Percentiles rank a stretch among this genome's conserved stretches.
These are phyloP conservation scores for Euspilapteryx auroguttella DNA, from an alignment of 2,888 invertebrate genomes.

Conservation along the genomic window DNA sequence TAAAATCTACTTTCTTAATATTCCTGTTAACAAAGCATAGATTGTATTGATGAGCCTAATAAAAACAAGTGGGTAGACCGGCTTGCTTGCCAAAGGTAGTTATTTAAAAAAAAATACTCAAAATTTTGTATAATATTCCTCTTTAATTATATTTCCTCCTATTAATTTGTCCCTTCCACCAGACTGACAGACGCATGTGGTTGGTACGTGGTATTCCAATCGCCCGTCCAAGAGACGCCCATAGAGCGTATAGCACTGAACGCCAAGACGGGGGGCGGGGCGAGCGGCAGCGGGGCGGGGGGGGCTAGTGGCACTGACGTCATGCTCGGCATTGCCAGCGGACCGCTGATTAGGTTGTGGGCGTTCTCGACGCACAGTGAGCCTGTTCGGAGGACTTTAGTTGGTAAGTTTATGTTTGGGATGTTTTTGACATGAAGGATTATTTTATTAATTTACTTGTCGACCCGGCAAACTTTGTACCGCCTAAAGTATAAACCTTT, in stretches of 20 bases:
- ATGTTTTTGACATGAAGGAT: not conserved
- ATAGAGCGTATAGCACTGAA: conserved; percentile 94
- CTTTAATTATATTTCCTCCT: no score
- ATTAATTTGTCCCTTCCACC: no score
- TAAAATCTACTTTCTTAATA: no score
- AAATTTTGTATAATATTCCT: no score
- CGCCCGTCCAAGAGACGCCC: conserved; percentile 84
- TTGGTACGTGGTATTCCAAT: conserved; percentile 94
- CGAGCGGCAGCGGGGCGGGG: conserved; percentile 28
- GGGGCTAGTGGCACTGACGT: conserved; percentile 40
- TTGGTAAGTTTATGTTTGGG: conserved; percentile 25
- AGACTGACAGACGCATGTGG: conserved; percentile 94
- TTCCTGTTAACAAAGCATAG: no score
- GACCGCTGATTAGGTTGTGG: conserved; percentile 45
- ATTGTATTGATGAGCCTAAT: no score
- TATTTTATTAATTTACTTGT: no score
- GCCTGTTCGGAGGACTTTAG: conserved; percentile 44
- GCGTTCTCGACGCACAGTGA: conserved; percentile 53
- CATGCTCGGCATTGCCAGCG: conserved; percentile 51
- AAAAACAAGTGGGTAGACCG: no score
- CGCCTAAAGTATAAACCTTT: no score
- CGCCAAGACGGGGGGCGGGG: conserved; percentile 53
- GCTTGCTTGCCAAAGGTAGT: no score
- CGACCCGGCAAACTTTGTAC: no score
- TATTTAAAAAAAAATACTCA: no score